These are phyloP conservation scores for Hemitrygon akajei DNA, from an alignment of 2,797 vertebrate genomes.

Conservation along the genomic window DNA sequence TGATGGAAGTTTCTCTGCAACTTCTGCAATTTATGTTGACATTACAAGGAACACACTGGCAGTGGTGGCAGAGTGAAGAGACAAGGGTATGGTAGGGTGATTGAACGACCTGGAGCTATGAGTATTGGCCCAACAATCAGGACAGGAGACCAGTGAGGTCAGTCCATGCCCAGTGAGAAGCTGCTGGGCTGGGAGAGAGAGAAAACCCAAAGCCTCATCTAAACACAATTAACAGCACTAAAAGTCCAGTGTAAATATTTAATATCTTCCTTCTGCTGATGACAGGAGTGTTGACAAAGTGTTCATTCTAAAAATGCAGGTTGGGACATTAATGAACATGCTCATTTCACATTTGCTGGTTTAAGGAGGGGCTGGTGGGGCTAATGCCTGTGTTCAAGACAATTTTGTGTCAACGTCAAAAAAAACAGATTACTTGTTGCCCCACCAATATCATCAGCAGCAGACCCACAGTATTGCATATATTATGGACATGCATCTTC, in stretches of 20 bases:
- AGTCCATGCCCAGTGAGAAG: not conserved
- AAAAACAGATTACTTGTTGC: not conserved
- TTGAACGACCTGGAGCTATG: too few species aligned
- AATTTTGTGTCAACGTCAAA: not conserved
- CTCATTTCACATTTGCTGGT: not conserved
- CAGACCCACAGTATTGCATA: not conserved
- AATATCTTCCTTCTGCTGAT: too few species aligned
- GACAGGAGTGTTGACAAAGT: not conserved
- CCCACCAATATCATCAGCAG: not conserved
- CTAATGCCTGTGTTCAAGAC: not conserved
- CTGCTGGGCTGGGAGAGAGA: not conserved
- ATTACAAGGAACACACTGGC: too few species aligned
- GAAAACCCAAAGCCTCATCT: not conserved
- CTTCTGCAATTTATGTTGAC: too few species aligned
- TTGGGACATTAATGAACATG: not conserved
- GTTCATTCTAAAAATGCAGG: not conserved
- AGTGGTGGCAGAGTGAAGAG: too few species aligned
- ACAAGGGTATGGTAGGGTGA: too few species aligned
- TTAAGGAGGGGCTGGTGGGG: not conserved
- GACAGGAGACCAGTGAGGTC: too few species aligned
- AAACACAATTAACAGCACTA: not conserved
- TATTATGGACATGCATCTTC: not conserved
- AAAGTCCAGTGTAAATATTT: not conserved
- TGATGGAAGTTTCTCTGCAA: too few species aligned
- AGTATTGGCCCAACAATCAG: too few species aligned